Evolutionary conservation across 2,888 invertebrate genomes (phyloP).

Genomic region (Synanthedon myopaeformis): DNA sequence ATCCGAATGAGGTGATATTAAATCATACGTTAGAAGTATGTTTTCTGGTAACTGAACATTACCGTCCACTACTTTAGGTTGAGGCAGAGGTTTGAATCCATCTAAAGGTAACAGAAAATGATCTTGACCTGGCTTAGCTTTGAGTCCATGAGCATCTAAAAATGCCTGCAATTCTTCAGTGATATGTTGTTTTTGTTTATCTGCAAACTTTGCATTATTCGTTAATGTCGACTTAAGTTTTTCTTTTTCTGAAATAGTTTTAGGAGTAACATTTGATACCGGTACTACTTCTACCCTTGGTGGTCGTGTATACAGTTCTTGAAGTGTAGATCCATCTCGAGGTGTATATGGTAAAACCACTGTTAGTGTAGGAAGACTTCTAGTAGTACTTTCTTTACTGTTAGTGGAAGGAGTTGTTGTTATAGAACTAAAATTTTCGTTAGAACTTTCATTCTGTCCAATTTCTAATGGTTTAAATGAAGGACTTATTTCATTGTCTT

Average conservation of each 20-base stretch:
- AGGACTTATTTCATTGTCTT: constrained; percentile 35
- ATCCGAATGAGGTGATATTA: constrained; percentile 35
- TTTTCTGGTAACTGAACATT: constrained; percentile 56
- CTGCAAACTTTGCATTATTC: constrained; percentile 25
- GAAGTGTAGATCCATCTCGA: constrained; percentile 65
- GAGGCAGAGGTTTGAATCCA: constrained; percentile 58
- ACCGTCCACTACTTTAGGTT: constrained; percentile 46
- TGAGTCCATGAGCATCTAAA: constrained; percentile 48
- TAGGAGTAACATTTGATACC: constrained; percentile 34
- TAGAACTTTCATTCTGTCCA: constrained; percentile 15
- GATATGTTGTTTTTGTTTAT: constrained; percentile 32
- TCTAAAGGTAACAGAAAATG: constrained; percentile 53
- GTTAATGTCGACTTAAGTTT: constrained; percentile 27
- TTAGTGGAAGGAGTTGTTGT: constrained; percentile 14
- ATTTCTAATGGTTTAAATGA: constrained; percentile 11
- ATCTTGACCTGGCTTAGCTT: constrained; percentile 45
- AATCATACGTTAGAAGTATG: constrained; percentile 49
- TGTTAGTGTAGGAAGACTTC: constrained; percentile 61
- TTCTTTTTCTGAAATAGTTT: constrained; percentile 20
- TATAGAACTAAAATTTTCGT: constrained; percentile 11
- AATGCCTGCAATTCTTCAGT: constrained; percentile 52
- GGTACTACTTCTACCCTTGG: constrained; percentile 72
- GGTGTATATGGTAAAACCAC: constrained; percentile 76
- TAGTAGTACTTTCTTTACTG: constrained; percentile 33
- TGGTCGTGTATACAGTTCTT: constrained; percentile 75